Evolutionary conservation across 1,140 invertebrate genomes (phyloP).

Genomic region (Panulirus ornatus): DNA sequence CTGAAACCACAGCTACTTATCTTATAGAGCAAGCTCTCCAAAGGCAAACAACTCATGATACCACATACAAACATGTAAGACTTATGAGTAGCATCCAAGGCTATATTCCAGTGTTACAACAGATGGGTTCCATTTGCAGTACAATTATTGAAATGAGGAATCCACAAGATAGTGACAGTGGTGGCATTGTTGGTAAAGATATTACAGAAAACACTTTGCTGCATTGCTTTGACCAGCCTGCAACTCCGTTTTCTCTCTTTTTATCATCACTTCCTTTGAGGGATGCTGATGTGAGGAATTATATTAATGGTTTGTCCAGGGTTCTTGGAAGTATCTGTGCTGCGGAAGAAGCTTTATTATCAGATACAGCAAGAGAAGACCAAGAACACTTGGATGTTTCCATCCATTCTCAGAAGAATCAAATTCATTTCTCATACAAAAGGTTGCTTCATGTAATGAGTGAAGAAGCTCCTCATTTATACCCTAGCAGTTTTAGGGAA

Average conservation of each 20-base stretch:
- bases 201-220: neutral
- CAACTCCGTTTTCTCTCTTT: conserved; percentile 53
- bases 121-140: conserved; percentile 35
- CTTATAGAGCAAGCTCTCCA: conserved; percentile 61
- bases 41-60: neutral
- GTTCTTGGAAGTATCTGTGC: conserved; percentile 13
- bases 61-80: neutral
- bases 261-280: conserved; percentile 36
- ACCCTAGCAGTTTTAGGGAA: neutral
- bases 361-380: neutral
- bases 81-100: conserved; percentile 22
- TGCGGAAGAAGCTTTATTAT: conserved; percentile 9
- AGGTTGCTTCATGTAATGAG: conserved; percentile 38
- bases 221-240: neutral
- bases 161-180: neutral
- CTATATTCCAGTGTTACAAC: conserved; percentile 52
- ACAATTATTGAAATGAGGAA: conserved; percentile 9
- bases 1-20: conserved; percentile 54
- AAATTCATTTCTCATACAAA: conserved; percentile 51
- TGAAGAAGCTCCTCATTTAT: conserved; percentile 52
- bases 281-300: conserved; percentile 31
- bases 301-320: conserved; percentile 44
- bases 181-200: neutral
- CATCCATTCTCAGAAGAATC: neutral
- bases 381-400: neutral